These are phyloP conservation scores for Smithornis capensis DNA, from an alignment of 2,113 vertebrate genomes.

Conservation along the genomic window DNA sequence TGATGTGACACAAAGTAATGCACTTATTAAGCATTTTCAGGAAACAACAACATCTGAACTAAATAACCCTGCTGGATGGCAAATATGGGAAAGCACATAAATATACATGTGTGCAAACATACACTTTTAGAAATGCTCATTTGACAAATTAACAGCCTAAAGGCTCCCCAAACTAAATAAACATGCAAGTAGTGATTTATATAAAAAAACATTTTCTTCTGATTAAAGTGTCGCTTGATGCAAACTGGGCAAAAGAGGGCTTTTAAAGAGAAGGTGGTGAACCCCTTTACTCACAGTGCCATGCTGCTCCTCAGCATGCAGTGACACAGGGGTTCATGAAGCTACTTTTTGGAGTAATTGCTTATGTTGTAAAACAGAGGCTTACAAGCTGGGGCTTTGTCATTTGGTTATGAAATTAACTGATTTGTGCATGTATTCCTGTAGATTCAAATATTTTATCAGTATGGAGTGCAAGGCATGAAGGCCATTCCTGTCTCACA, in stretches of 20 bases:
- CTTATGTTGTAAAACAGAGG: conserved; percentile 29
- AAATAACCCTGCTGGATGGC: conserved; percentile 10
- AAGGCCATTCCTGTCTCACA: background rate
- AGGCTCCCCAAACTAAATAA: background rate
- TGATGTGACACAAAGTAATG: background rate
- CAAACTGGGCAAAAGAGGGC: background rate
- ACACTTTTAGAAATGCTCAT: background rate
- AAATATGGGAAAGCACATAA: background rate
- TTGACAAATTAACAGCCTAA: conserved; percentile 21
- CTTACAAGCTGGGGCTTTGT: conserved; percentile 45
- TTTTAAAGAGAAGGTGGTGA: background rate
- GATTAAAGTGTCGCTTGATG: background rate
- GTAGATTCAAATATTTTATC: conserved; percentile 31
- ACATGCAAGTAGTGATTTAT: background rate
- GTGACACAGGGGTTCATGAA: background rate
- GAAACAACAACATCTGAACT: background rate
- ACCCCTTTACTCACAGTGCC: background rate
- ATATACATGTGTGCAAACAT: background rate
- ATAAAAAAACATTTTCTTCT: background rate
- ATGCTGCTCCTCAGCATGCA: background rate
- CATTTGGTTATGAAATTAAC: conserved; percentile 37
- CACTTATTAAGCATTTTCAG: background rate
- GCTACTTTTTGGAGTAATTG: conserved; percentile 33
- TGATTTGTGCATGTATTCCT: background rate
- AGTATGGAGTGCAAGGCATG: background rate